A percentile compares a stretch with the other conserved stretches of the same genome.
These are phyloP conservation scores for Toxotes chatareus DNA, from an alignment of 2,113 vertebrate species.

Conservation along the genomic window DNA sequence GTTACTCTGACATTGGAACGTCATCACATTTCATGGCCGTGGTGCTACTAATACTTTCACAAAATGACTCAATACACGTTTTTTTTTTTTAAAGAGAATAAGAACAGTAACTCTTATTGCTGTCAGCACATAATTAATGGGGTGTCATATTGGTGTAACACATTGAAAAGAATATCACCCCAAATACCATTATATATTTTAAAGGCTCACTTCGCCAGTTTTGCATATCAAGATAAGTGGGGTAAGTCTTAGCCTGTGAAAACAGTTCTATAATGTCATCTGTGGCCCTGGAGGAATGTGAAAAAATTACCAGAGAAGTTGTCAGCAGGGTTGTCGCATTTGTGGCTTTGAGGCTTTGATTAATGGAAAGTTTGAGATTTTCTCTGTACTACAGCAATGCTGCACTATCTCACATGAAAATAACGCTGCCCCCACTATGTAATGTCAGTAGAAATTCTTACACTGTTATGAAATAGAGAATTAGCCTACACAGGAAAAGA, in stretches of 20 bases:
- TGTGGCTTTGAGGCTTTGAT: too few relatives aligned
- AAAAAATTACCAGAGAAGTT: too few relatives aligned
- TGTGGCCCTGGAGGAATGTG: too few relatives aligned
- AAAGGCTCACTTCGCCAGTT: background rate
- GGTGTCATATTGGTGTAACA: background rate
- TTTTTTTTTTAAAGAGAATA: background rate
- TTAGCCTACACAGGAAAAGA: conserved; percentile 7
- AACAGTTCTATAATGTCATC: background rate
- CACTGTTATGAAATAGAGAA: background rate
- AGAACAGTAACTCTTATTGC: background rate
- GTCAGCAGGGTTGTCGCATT: too few relatives aligned
- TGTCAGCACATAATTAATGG: background rate
- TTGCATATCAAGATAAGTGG: background rate
- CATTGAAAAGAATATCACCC: background rate
- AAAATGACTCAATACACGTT: background rate
- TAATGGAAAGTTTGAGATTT: too few relatives aligned
- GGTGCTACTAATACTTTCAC: background rate
- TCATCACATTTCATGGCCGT: background rate
- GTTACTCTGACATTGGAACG: background rate
- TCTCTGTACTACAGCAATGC: background rate
- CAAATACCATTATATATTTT: background rate
- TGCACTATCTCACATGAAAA: too few relatives aligned
- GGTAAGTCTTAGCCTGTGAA: background rate
- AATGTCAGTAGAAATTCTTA: background rate
- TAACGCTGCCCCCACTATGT: background rate